A percentile compares a stretch with the other conserved stretches of the same genome.
Conservation (phyloP, 2,797 vertebrate genomes). For the Intellagama lesueurii region DNA sequence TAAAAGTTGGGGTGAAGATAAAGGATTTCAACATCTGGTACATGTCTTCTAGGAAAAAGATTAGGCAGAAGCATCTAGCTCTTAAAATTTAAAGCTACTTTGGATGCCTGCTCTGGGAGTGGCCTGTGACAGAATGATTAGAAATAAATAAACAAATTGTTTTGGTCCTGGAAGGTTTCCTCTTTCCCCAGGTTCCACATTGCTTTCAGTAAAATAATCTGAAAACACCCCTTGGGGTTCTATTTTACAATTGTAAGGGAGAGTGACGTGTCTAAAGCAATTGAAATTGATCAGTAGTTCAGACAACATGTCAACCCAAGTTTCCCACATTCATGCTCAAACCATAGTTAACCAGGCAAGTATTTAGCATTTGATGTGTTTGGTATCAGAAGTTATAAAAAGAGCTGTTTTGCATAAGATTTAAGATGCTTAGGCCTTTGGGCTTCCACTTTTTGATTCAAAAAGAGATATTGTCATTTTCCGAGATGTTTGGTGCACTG, state of each 20-base stretch:
- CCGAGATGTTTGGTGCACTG: not conserved
- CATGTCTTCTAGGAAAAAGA: too few species aligned
- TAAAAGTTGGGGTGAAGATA: too few species aligned
- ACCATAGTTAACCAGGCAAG: not conserved
- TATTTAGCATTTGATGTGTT: not conserved
- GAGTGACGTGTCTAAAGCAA: not conserved
- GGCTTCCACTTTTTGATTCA: not conserved
- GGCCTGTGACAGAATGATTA: not conserved
- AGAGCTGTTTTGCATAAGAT: not conserved
- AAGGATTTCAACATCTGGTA: too few species aligned
- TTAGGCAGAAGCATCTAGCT: too few species aligned
- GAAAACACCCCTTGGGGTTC: not conserved
- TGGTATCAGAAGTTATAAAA: not conserved
- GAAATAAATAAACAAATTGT: not conserved
- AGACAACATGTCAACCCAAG: not conserved
- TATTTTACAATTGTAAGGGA: not conserved
- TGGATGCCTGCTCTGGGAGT: too few species aligned
- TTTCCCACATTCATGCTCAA: not conserved
- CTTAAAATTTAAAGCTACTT: too few species aligned
- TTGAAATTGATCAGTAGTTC: not conserved
- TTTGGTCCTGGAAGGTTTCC: not conserved
- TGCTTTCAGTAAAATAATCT: not conserved
- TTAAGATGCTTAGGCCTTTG: not conserved
- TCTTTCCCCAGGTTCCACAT: not conserved
- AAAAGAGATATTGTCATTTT: not conserved